A percentile compares a stretch with the other conserved stretches of the same genome.
Evolutionary conservation across 2,113 vertebrate genomes (phyloP).

Genomic region (Laticauda laticaudata): DNA sequence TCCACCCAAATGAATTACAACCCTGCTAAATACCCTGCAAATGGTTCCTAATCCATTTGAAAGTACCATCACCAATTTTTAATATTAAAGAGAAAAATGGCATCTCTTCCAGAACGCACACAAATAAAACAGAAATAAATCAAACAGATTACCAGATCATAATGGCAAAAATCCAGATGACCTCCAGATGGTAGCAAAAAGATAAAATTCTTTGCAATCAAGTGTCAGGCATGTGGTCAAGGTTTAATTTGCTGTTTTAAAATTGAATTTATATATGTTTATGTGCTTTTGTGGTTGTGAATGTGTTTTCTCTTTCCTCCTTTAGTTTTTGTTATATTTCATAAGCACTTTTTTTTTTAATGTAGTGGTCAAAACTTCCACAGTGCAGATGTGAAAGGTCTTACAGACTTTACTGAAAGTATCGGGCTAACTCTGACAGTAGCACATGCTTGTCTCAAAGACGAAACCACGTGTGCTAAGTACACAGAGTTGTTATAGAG

Average conservation of each 20-base stretch:
- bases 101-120: not conserved
- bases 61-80: not conserved
- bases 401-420: not conserved
- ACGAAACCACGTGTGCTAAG: not conserved
- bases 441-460: not conserved
- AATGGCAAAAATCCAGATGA: not conserved
- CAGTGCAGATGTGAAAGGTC: not conserved
- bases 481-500: not conserved
- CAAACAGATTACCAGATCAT: not conserved
- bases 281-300: not conserved
- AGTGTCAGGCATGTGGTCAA: not conserved
- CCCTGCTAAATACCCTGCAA: not conserved
- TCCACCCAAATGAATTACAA: not conserved
- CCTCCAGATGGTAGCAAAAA: not conserved
- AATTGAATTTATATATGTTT: not conserved
- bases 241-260: not conserved
- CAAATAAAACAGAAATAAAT: not conserved
- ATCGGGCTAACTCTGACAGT: not conserved
- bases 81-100: not conserved
- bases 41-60: not conserved
- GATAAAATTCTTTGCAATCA: not conserved
- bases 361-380: not conserved
- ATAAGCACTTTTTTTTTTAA: not conserved
- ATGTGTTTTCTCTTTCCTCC: not conserved
- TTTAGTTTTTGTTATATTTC: not conserved